Conservation (phyloP, 2,888 invertebrate species). For the Atethmia centrago region DNA sequence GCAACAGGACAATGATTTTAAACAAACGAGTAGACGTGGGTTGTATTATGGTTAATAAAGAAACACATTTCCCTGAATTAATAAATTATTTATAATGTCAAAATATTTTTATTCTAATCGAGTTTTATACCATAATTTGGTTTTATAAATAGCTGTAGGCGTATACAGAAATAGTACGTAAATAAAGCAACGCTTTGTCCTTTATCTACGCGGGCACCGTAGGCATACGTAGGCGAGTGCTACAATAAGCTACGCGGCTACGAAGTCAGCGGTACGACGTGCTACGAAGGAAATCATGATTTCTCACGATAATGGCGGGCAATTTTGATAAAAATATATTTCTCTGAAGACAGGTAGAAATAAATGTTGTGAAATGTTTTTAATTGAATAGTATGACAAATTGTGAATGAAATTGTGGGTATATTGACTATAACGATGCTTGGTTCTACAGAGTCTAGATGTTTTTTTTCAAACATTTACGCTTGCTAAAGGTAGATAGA, state of each 20-base stretch:
- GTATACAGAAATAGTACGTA: conserved; percentile 12
- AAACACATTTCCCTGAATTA: conserved; percentile 26
- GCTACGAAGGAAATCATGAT: conserved; percentile 57
- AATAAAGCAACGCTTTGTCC: conserved; percentile 30
- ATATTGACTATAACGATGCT: not conserved
- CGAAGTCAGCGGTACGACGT: conserved; percentile 60
- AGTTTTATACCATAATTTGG: conserved; percentile 21
- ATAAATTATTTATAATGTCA: conserved; percentile 31
- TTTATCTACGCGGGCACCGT: conserved; percentile 38
- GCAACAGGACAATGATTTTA: conserved; percentile 49
- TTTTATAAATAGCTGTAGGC: conserved; percentile 33
- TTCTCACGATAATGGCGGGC: conserved; percentile 41
- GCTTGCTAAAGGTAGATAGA: too few species aligned
- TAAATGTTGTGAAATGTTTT: not conserved
- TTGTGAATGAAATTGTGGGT: conserved; percentile 7
- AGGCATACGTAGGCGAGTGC: conserved; percentile 57
- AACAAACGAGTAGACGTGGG: conserved; percentile 26
- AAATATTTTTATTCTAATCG: conserved; percentile 36
- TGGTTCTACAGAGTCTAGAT: not conserved
- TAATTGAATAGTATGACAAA: not conserved
- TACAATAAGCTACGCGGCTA: conserved; percentile 67
- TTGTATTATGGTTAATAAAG: conserved; percentile 33
- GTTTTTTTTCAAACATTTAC: not conserved
- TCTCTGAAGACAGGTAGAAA: conserved; percentile 2
- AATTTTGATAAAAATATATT: conserved; percentile 36